A percentile compares a stretch with the other conserved stretches of the same genome.
phyloP scores from a whole-genome alignment of 2,113 vertebrate species.

The Macheiramphus alcinus region DNA sequence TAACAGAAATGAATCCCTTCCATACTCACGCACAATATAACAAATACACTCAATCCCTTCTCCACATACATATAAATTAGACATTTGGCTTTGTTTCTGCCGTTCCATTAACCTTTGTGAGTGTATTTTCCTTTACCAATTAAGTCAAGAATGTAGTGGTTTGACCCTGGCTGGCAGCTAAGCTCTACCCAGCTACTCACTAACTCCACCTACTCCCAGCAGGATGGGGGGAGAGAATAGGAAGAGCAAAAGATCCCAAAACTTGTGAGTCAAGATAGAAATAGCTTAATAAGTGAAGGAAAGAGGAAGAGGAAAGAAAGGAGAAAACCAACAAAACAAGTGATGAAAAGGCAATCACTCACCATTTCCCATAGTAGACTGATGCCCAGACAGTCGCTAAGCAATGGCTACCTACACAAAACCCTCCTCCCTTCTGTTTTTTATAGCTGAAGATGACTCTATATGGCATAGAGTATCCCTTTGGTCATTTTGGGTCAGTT shows the following conservation, averaged over 20 bases:
- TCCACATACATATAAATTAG: neutral
- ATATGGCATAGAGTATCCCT: neutral
- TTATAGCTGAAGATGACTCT: neutral
- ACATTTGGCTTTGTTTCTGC: neutral
- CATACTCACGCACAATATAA: neutral
- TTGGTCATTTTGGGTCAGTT: neutral
- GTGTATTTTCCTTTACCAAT: neutral
- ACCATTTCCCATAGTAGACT: neutral
- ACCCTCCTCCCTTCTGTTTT: neutral
- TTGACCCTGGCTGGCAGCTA: neutral
- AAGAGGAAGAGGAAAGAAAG: neutral
- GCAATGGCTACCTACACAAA: neutral
- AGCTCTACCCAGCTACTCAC: neutral
- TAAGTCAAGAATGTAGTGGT: neutral
- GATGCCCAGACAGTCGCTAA: neutral
- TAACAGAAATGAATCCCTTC: neutral
- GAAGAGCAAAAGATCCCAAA: neutral
- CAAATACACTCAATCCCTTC: neutral
- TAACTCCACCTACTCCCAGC: neutral
- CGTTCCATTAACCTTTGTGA: constrained; percentile 22
- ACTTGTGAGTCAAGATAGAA: neutral
- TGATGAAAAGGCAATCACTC: neutral
- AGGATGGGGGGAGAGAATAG: neutral
- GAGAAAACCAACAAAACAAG: neutral
- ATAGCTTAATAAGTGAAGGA: neutral